These are phyloP conservation scores for Dimorphilus gyrociliatus DNA, from an alignment of 2,888 invertebrate genomes.

Conservation along the genomic window DNA sequence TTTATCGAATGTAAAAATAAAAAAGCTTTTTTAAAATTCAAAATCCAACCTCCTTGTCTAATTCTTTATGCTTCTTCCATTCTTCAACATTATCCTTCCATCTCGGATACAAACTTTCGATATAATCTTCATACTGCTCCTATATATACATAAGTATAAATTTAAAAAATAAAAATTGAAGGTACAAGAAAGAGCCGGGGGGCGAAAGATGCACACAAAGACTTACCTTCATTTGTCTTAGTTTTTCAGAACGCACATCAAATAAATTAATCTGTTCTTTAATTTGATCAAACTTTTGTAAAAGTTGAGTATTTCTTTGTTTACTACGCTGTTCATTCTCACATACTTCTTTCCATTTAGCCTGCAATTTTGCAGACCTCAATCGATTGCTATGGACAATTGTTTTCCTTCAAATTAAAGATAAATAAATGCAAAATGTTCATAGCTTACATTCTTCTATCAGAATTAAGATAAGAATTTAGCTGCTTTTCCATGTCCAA, in stretches of 20 bases:
- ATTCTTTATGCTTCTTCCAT: conserved; percentile 2
- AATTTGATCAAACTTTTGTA: conserved; percentile 25
- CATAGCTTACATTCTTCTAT: conserved; percentile 27
- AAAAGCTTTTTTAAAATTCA: no score
- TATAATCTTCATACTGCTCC: conserved; percentile 24
- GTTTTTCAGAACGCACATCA: conserved; percentile 20
- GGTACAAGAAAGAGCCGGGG: no score
- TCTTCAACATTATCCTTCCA: conserved; percentile 17
- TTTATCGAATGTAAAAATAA: no score
- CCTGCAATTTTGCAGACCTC: conserved; percentile 23
- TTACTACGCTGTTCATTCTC: conserved; percentile 28
- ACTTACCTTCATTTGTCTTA: conserved; percentile 22
- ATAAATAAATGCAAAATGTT: no score
- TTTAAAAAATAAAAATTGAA: conserved; percentile 1
- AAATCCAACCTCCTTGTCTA: no score
- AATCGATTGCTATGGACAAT: conserved; percentile 20
- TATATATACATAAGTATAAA: conserved; percentile 6
- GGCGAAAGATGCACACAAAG: no score
- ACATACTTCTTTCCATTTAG: conserved; percentile 32
- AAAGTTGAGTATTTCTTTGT: conserved; percentile 24
- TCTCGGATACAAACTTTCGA: conserved; percentile 26
- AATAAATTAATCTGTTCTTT: conserved; percentile 21
- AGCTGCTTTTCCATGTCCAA: conserved; percentile 23
- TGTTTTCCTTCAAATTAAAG: no score
- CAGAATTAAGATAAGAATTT: conserved; percentile 19